Conservation (phyloP, 2,797 vertebrate species). For the Phyllotis vaccarum region DNA sequence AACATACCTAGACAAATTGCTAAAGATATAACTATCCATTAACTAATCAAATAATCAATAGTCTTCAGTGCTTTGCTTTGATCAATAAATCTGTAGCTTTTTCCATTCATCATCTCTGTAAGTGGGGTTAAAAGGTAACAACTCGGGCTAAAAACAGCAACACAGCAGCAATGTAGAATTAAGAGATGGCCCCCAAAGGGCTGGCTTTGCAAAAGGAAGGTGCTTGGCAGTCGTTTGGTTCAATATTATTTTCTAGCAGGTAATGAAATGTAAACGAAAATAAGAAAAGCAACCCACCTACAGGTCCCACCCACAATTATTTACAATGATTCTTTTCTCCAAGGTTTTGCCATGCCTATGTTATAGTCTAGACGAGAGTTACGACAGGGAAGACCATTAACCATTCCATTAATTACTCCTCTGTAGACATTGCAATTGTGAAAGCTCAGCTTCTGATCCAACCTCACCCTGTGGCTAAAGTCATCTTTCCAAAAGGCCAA, state of each 20-base stretch:
- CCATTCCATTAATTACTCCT: constrained; percentile 35
- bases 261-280: not conserved
- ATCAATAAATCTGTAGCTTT: not conserved
- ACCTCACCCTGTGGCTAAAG: constrained; percentile 16
- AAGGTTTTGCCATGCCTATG: not conserved
- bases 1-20: not conserved
- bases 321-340: constrained; percentile 21
- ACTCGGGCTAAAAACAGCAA: not conserved
- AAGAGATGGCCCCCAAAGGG: not conserved
- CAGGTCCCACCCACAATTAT: not conserved
- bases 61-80: constrained; percentile 41
- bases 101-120: not conserved
- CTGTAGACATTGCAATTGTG: constrained; percentile 24
- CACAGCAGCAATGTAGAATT: not conserved
- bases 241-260: not conserved
- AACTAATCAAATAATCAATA: constrained; percentile 19
- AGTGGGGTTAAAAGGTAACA: not conserved
- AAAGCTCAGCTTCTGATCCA: constrained; percentile 58
- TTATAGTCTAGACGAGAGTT: not conserved
- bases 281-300: not conserved
- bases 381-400: constrained; percentile 13
- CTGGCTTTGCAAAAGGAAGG: constrained; percentile 27
- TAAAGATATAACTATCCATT: constrained; percentile 47
- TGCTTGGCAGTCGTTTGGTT: not conserved
- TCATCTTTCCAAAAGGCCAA: constrained; percentile 38